Percentiles rank a stretch among this genome's conserved stretches.
Evolutionary conservation across 1,140 invertebrate genomes (phyloP).

Genomic region (Ladona fulva): DNA sequence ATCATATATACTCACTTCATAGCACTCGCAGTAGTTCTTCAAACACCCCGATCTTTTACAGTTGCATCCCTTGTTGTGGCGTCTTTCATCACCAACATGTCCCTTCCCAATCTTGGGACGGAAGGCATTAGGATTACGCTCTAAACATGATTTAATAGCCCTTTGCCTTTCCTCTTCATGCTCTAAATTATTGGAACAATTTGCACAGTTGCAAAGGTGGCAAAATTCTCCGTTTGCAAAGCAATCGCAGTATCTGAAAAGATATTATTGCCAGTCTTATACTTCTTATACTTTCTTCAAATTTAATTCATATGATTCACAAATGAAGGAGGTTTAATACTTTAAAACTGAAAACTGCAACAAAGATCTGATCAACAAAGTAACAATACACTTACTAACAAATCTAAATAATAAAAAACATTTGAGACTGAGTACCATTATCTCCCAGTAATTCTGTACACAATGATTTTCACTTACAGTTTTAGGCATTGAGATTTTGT

Average conservation of each 20-base stretch:
- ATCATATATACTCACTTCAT: slow-evolving; percentile 59
- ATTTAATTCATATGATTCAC: too few relatives aligned
- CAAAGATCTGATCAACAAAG: too few relatives aligned
- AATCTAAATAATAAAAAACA: too few relatives aligned
- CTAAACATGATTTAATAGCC: slow-evolving; percentile 86
- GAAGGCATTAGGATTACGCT: slow-evolving; percentile 90
- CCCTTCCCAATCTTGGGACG: slow-evolving; percentile 95
- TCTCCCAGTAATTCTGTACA: too few relatives aligned
- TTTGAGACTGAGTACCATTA: too few relatives aligned
- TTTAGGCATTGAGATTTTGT: slow-evolving; percentile 98
- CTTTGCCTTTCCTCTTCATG: slow-evolving; percentile 91
- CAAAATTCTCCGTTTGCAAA: slow-evolving; percentile 99
- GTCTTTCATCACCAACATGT: slow-evolving; percentile 55
- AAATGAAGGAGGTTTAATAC: too few relatives aligned
- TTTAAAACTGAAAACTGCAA: too few relatives aligned
- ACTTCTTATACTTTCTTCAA: neutral
- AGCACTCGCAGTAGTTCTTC: slow-evolving; percentile 99
- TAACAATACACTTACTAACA: too few relatives aligned
- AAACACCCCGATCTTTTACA: slow-evolving; percentile 97
- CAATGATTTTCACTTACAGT: slow-evolving; percentile 50
- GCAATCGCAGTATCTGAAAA: slow-evolving; percentile 89
- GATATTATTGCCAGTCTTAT: neutral
- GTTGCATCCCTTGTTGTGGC: slow-evolving; percentile 98
- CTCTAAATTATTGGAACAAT: slow-evolving; percentile 94
- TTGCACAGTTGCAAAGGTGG: slow-evolving; percentile 95